Evolutionary conservation across 2,888 invertebrate genomes (phyloP), one percentile per base, ranked within the genome.

Genomic region (Caenorhabditis uteleia): DNA sequence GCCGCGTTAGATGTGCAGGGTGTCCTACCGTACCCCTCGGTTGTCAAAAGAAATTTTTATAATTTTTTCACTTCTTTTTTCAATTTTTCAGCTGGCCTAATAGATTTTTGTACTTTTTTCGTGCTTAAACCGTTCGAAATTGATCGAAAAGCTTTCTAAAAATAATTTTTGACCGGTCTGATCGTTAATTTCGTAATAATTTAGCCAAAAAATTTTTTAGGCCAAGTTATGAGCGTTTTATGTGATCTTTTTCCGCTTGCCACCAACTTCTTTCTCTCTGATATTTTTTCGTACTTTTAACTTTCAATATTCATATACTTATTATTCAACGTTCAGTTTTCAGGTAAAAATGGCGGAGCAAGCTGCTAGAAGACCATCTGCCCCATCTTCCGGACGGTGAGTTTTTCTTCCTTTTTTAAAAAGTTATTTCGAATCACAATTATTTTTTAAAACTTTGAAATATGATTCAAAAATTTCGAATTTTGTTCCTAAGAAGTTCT

Each of bases 261-360:
- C n/a, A n/a, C n/a, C n/a, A n/a, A n/a, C n/a, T n/a, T n/a, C n/a
- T n/a, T n/a, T n/a, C n/a, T n/a, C n/a, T n/a, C 61, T 61, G 56
- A 43, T 46, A 26, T 21, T 2, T 31, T 55, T 56, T 43, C 8
- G 25, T 14, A 8, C 3, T n/a, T 27, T 16, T 7, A 8, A 16
- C 3, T 4, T 16, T 27, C 4, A 14, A n/a, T n/a, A 34, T 40
- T 39, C 14, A 42, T 50, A 20, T 8, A 45, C 18, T 31, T 29
- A 31, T 25, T 45, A 20, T 8, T 43, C 6, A 29, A 29, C 40
- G 40, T 40, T 40, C 6, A 8, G 40, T 50, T 67, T 62, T 1
- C 49, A 70, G 70, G 70, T 70, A 70, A 70, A 61, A 66, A 72
- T 72, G 71, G 64, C 68, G 44, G 71, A 68, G 27, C 50, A 61